Base-by-base conservation (phyloP, 2,113 vertebrate genomes). In the Syngnathus scovelli region DNA sequence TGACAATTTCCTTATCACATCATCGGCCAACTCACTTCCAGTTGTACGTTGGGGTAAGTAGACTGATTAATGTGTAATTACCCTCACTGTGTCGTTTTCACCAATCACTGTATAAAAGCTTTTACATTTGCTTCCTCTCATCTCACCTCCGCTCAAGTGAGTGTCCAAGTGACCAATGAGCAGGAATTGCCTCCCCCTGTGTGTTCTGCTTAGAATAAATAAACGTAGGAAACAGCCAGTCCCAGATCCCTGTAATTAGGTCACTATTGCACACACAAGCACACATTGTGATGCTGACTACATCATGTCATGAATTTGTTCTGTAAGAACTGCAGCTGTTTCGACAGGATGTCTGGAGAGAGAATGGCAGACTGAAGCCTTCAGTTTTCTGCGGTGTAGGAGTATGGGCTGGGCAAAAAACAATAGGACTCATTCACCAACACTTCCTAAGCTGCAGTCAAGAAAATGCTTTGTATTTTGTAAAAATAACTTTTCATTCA, bases 211-310 rank as follows among this genome's bases (percentile, higher is more conserved):
- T 86, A 72, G 75, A 79, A 72, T 81, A 86, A 86, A 90, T 85
- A 90, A 86, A 90, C 84, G 86, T 72, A 82, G 89, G 86, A 86
- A 86, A 77, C 68, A 43, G 67, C 69, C 77, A 73, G 76, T 62
- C 69, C 76, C 66, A 27, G 56, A 68, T 75, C 75, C 74, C 71
- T 61, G 85, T 78, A 89, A 88, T 83, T 86, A 88, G 90, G 83
- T 87, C 84, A 84, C 61, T 44, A 16, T 80, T 71, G 78, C 71
- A 72, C 73, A 75, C 72, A 69, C 70, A 78, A 38, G 61, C 72
- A 70, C 72, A 72, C 77, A 75, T 56, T 74, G 77, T 77, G 69
- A 65, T 63, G 61, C 75, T 68, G 70, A 78, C 74, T 61, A 61
- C 75, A 74, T 69, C 75, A 72, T 59, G 64, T 64, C 48, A 60